phyloP scores from a whole-genome alignment of 2,888 invertebrate genomes.

The Acronicta psi region DNA sequence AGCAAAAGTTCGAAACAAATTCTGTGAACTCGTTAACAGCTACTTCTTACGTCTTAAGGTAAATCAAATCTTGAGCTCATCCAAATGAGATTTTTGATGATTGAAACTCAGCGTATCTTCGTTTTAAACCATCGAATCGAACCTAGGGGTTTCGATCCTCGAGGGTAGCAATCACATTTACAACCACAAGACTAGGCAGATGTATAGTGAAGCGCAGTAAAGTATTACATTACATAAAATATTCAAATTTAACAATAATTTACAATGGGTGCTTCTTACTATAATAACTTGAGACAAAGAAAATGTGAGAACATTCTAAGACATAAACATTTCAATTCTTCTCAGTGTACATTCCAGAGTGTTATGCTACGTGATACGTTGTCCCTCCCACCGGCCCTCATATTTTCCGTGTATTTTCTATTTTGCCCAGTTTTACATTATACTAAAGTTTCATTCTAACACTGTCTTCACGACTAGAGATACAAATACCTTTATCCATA shows the following conservation, averaged over 20 bases:
- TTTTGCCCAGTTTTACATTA: constrained; percentile 20
- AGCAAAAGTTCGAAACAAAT: constrained; percentile 19
- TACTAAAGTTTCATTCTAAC: constrained; percentile 6
- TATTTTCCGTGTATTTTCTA: constrained; percentile 33
- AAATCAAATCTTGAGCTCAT: constrained; percentile 35
- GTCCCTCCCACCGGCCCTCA: constrained; percentile 12
- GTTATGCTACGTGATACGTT: constrained; percentile 32
- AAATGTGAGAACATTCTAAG: constrained; percentile 2
- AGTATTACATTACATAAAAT: no score
- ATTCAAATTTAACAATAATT: neutral
- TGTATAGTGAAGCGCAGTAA: no score
- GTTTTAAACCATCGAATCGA: no score
- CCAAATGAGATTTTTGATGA: constrained; percentile 9
- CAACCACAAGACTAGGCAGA: no score
- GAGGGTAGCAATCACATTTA: no score
- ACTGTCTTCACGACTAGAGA: constrained; percentile 23
- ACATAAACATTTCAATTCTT: constrained; percentile 44
- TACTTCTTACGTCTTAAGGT: constrained; percentile 19
- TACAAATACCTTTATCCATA: constrained; percentile 11
- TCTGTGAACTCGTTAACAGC: constrained; percentile 45
- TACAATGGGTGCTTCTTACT: neutral
- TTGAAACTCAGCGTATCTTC: neutral
- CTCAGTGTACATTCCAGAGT: constrained; percentile 24
- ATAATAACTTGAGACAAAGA: constrained; percentile 4
- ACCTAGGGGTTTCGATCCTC: no score